Base-by-base conservation (phyloP, 2,113 vertebrate genomes). In the Prunella himalayana region DNA sequence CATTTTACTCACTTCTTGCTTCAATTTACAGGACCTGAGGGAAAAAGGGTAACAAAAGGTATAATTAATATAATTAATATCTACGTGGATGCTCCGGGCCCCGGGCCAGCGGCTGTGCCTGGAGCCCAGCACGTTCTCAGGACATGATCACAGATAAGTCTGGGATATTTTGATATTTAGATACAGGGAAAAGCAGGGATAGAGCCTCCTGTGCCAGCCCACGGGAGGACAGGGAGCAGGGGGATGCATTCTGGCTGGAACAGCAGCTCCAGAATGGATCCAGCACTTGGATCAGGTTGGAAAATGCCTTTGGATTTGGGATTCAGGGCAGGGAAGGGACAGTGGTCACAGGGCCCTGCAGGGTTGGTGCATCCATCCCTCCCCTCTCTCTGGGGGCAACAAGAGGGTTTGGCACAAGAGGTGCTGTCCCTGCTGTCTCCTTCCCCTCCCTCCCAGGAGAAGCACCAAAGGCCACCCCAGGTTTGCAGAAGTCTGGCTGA, bases 21-120 rank as follows among this genome's bases (percentile, higher is more conserved):
- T 82, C 91, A 78, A 53, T 86, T 95, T 95, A 95, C 78, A 33
- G 81, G 44, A 65, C 73, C 81, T 82, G 23, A 76, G 80, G 86
- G 88, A 33, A 69, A 83, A 86, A 89, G 56, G 0, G 8, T 73
- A 93, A 95, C 94, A 95, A 95, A 94, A 96, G 86, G 61, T 20
- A 57, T 39, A 83, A 68, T 91, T 51, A 89, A 88, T 57, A 31
- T 39, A 81, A 66, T 91, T 41, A 89, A 88, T 51, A 61, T 47
- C 28, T 35, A 27, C 8, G 20, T 42, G 16, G 72, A 59, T 68
- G 21, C 64, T 68, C 12, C 0, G 7, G 89, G 96, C 68, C 13
- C 42, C 3, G 0, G 4, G 92, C 92, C 95, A 95, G 89, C 0
- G 23, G 88, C 86, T 10, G 15, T 53, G 82, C 76, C 91, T 19